Evolutionary conservation across 1,140 invertebrate genomes (phyloP), one percentile per base, ranked within the genome.

Genomic region (Megathymus violae): DNA sequence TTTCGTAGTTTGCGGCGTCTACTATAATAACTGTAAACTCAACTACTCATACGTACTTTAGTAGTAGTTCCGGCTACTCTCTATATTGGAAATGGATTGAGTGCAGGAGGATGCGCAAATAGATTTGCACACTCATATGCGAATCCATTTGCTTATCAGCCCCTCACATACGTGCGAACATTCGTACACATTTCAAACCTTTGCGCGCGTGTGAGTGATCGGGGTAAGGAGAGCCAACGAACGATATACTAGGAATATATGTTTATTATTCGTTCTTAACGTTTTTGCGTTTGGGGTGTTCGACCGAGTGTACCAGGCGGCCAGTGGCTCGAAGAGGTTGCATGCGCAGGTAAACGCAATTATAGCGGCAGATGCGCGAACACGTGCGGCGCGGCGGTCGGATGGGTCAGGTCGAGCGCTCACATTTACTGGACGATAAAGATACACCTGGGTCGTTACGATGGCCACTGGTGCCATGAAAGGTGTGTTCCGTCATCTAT

Each of bases 311-410:
- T 69, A 68, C 54, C 69, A 64, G 67, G 63, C 63, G 60, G 47
- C 58, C 62, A 69, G 51, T 43, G 40, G 62, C 58, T 61, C 17
- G 63, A 60, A 38, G 59, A 63, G 73, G 17, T 63, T 44, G 41
- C 34, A 46, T 38, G 50, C 19, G 19, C 47, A 76, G 70, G 71
- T 74, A 73, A 47, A 50, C 44, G 44, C 66, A 69, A 78, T 78
- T 70, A 74, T 44, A 66, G 36, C 31, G 66, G 74, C 80, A 83
- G 78, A 81, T 83, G 78, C 46, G 58, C 11, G 13, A 62, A 61
- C 78, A 78, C 77, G 80, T 75, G n/a, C n/a, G n/a, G n/a, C n/a
- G 80, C 71, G 67, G n/a, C 13, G 41, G 62, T 64, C 52, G 60
- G 48, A 48, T 72, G 63, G 67, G 70, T 72, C 67, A 68, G 64